Evolutionary conservation across 2,797 vertebrate genomes (phyloP), one percentile per base, ranked within the genome.

Genomic region (Enteromius radiatus): DNA sequence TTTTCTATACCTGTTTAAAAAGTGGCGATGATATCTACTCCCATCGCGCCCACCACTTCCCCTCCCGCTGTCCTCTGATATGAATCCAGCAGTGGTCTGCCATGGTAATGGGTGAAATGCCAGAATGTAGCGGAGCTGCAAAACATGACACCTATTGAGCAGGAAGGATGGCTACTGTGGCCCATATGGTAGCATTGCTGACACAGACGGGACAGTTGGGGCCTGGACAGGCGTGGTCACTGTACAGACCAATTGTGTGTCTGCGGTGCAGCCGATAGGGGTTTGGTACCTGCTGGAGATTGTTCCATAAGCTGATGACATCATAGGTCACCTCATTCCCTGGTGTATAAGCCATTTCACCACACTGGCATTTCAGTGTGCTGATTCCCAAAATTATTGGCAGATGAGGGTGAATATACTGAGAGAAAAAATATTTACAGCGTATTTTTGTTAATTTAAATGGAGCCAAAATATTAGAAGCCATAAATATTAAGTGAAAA

Each of bases 81-180:
- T 59, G 31, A 69, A 47, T 89, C 92, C 92, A 92, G 92, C 91
- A 93, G 92, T 86, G 83, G 61, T 36, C 31, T 84, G 77, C 74
- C 59, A 77, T 74, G 68, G 59, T 63, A 64, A 31, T 49, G 43
- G 80, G 73, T 89, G 81, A 3, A 19, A 63, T 89, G 92, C 92
- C 93, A 93, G 87, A 81, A 88, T 80, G n/a, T 77, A 69, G 86
- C 80, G 88, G 89, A 89, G 88, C 88, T 91, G 89, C 90, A 92
- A 92, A 93, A 93, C 91, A 91, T 86, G 89, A 87, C 82, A 84
- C 91, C 92, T 89, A 85, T 88, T 78, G 84, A 88, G 91, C 92
- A 94, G 94, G 94, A 95, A 94, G 93, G 86, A 91, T 80, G 82
- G 85, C 90, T 59, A 47, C 93, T 93, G 94, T 14, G 93, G 85